These are phyloP conservation scores for Apostichopus leukothele DNA, from an alignment of 53 echinoderm and acorn worm species.

Conservation along the genomic window DNA sequence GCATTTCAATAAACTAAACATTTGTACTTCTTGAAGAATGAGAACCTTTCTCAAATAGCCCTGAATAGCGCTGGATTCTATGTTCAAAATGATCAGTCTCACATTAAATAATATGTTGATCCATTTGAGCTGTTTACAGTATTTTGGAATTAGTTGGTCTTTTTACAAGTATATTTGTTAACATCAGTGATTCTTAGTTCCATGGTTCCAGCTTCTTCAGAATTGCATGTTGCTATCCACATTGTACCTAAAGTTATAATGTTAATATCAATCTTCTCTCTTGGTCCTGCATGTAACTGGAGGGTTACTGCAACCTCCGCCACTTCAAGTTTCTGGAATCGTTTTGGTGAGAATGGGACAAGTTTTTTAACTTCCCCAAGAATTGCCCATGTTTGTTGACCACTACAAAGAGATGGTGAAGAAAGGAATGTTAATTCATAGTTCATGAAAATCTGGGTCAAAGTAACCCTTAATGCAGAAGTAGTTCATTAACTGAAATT, in stretches of 20 bases:
- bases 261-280: conserved; percentile 3
- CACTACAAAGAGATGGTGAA: neutral
- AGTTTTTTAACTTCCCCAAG: conserved; percentile 33
- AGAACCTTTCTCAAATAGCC: no score
- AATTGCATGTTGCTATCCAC: conserved; percentile 1
- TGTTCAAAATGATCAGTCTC: no score
- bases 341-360: conserved; percentile 35
- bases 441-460: no score
- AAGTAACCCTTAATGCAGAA: no score
- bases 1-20: no score
- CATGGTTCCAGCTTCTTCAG: neutral
- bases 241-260: neutral
- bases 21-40: no score
- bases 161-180: neutral
- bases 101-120: no score
- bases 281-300: conserved; percentile 14
- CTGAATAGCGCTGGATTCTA: no score
- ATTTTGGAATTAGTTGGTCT: neutral
- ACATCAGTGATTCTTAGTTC: conserved; percentile 9
- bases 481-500: no score
- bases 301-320: neutral
- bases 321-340: conserved; percentile 20
- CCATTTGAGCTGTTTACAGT: neutral
- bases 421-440: no score
- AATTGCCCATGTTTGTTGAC: conserved; percentile 34